These are phyloP conservation scores for Sigmodon hispidus DNA, from an alignment of 2,113 vertebrate genomes.

Conservation along the genomic window DNA sequence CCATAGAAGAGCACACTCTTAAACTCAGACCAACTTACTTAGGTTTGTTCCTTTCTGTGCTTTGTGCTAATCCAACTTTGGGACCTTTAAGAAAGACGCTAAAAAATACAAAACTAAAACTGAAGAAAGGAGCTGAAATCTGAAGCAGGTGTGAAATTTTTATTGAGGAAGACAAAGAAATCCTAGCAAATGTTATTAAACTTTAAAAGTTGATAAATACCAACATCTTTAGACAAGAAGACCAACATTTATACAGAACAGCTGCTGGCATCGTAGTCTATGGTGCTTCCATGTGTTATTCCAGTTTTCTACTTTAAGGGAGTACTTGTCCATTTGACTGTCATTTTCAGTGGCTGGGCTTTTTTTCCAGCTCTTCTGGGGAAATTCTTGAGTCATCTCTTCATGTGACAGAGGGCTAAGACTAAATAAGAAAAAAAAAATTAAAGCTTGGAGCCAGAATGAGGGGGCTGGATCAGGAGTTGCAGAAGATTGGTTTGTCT, in stretches of 20 bases:
- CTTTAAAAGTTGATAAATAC: neutral
- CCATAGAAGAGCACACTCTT: neutral
- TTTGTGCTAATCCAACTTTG: neutral
- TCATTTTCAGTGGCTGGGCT: neutral
- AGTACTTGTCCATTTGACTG: neutral
- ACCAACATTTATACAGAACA: neutral
- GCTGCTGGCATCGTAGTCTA: too few relatives aligned
- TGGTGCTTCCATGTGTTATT: neutral
- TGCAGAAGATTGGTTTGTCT: neutral
- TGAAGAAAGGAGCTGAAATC: neutral
- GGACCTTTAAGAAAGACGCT: constrained; percentile 13
- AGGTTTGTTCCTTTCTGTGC: neutral
- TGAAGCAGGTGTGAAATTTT: neutral
- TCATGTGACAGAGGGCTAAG: neutral
- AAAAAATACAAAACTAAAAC: neutral
- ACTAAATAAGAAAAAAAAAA: neutral
- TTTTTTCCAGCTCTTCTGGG: neutral
- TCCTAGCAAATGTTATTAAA: neutral
- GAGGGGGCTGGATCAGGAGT: neutral
- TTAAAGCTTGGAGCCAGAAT: neutral
- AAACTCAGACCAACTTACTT: neutral
- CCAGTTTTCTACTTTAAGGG: neutral
- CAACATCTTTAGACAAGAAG: neutral
- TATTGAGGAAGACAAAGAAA: neutral
- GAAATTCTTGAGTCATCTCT: neutral